A percentile compares a stretch with the other conserved stretches of the same genome.
These are phyloP conservation scores for Myripristis jacobus DNA, from an alignment of 2,797 vertebrate genomes.

Conservation along the genomic window DNA sequence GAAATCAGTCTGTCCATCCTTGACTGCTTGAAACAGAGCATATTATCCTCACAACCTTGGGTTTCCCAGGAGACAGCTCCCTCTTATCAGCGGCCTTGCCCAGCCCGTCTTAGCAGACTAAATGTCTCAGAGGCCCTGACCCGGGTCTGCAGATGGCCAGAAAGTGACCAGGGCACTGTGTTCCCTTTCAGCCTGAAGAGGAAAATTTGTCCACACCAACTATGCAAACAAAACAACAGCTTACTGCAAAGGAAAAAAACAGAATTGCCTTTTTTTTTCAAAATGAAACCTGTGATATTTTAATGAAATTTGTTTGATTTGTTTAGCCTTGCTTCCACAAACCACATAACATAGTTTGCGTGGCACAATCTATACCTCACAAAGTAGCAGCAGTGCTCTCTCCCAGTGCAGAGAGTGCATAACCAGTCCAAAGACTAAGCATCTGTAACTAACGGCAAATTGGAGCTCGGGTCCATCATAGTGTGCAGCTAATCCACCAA, in stretches of 20 bases:
- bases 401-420: neutral
- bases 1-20: no score
- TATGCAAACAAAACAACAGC: constrained; percentile 8
- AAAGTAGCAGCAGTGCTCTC: neutral
- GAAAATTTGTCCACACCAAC: neutral
- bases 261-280: neutral
- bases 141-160: no score
- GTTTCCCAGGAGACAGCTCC: no score
- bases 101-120: no score
- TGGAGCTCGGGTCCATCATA: constrained; percentile 9
- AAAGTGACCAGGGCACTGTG: no score
- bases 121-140: no score
- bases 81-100: no score
- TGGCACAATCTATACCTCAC: neutral
- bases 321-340: constrained; percentile 10
- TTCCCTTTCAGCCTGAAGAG: no score
- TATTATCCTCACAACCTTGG: no score
- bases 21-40: no score
- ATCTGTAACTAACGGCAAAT: constrained; percentile 14
- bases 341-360: constrained; percentile 4
- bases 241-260: neutral
- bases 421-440: constrained; percentile 4
- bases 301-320: constrained; percentile 11
- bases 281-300: constrained; percentile 17
- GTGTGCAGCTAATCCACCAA: constrained; percentile 14